A percentile compares a stretch with the other conserved stretches of the same genome.
Conservation (phyloP, 2,888 invertebrate genomes). For the Drosophila aldrichi region DNA sequence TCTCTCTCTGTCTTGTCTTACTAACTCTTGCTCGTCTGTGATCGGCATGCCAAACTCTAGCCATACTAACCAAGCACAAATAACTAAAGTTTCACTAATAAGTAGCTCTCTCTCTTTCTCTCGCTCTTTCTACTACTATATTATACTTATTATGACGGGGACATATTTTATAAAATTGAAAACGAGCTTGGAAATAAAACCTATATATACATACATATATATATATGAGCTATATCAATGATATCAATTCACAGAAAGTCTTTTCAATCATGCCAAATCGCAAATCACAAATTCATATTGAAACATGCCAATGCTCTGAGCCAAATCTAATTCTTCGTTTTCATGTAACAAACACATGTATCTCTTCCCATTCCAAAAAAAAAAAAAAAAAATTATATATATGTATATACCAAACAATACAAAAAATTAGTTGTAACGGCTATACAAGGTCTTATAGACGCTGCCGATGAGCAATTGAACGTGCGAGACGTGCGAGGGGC, state of each 20-base stretch:
- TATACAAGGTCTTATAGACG: slow-evolving; percentile 86
- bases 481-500: slow-evolving; percentile 84
- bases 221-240: slow-evolving; percentile 18
- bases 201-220: slow-evolving; percentile 17
- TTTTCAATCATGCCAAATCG: slow-evolving; percentile 59
- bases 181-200: slow-evolving; percentile 23
- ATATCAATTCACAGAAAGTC: slow-evolving; percentile 22
- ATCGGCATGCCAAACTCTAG: slow-evolving; percentile 58
- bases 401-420: slow-evolving; percentile 10
- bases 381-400: no score
- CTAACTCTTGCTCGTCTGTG: slow-evolving; percentile 43
- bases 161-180: slow-evolving; percentile 75
- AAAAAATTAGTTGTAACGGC: slow-evolving; percentile 85
- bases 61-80: slow-evolving; percentile 39
- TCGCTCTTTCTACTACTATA: slow-evolving; percentile 24
- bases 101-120: slow-evolving; percentile 42
- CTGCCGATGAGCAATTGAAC: slow-evolving; percentile 86
- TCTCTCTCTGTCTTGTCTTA: slow-evolving; percentile 31
- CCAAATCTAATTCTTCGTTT: slow-evolving; percentile 54
- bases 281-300: slow-evolving; percentile 38
- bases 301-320: slow-evolving; percentile 18
- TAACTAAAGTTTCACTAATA: slow-evolving; percentile 22
- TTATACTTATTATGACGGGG: slow-evolving; percentile 68
- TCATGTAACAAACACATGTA: slow-evolving; percentile 39
- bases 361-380: slow-evolving; percentile 24